These are phyloP conservation scores for Zaprionus davidi DNA, from an alignment of 1,140 invertebrate species.

Conservation along the genomic window DNA sequence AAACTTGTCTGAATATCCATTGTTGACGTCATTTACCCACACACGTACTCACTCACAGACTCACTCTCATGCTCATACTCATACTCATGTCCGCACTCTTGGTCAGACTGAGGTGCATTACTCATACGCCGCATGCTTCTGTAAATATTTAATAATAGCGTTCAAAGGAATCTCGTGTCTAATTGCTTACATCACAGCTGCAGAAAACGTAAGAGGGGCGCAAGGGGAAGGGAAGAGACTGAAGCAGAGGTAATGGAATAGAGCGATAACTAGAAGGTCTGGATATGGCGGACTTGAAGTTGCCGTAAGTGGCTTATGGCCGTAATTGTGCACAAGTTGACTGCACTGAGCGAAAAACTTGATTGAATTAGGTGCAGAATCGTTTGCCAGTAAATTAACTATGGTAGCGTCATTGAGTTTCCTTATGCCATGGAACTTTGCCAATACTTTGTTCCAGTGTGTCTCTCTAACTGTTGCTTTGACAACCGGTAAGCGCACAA, in stretches of 20 bases:
- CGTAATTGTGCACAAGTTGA: constrained; percentile 6
- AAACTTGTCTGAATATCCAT: constrained; percentile 16
- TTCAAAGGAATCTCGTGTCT: constrained; percentile 39
- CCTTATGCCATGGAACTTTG: too few species aligned
- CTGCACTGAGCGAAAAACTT: background rate
- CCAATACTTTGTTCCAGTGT: background rate
- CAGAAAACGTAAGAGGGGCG: background rate
- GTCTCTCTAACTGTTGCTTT: background rate
- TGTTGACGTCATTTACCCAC: constrained; percentile 47
- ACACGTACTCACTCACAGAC: background rate
- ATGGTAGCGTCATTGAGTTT: too few species aligned
- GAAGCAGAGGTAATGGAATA: background rate
- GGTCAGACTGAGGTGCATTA: constrained; percentile 21
- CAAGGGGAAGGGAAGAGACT: background rate
- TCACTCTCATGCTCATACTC: constrained; percentile 27
- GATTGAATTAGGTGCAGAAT: background rate
- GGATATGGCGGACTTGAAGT: background rate
- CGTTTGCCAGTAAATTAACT: background rate
- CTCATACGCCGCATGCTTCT: constrained; percentile 54
- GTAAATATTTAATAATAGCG: constrained; percentile 61
- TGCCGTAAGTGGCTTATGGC: background rate
- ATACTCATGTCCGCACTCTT: constrained; percentile 26
- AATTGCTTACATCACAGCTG: constrained; percentile 39
- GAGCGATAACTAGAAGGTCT: constrained; percentile 4
- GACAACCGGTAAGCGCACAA: background rate